Evolutionary conservation across 2,888 invertebrate species (phyloP).

Genomic region (Drosophila birchii): DNA sequence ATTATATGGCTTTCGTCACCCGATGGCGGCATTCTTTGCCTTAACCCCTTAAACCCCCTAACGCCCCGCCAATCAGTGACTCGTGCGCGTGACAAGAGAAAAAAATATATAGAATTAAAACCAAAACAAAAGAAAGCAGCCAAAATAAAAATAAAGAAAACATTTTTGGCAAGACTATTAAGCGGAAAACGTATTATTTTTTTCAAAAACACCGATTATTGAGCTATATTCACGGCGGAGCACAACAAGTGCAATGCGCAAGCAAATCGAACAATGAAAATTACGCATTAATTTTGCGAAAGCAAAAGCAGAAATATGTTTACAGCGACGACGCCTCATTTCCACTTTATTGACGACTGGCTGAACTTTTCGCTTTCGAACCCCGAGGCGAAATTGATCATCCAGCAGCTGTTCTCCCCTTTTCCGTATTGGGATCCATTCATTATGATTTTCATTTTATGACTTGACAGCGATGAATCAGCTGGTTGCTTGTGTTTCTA

Average conservation of each 20-base stretch:
- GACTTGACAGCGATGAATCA: slow-evolving; percentile 35
- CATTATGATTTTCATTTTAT: slow-evolving; percentile 24
- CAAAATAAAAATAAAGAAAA: slow-evolving; percentile 23
- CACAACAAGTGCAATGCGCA: slow-evolving; percentile 30
- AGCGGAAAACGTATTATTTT: slow-evolving; percentile 44
- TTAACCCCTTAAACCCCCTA: slow-evolving; percentile 30
- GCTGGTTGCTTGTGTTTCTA: background rate
- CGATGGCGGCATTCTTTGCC: slow-evolving; percentile 41
- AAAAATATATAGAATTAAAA: slow-evolving; percentile 16
- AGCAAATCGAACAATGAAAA: slow-evolving; percentile 41
- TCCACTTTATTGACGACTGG: slow-evolving; percentile 57
- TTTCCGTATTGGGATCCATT: slow-evolving; percentile 55
- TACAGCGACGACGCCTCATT: slow-evolving; percentile 28
- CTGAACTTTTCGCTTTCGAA: slow-evolving; percentile 73
- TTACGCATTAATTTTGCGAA: slow-evolving; percentile 59
- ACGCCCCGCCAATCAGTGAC: slow-evolving; percentile 27
- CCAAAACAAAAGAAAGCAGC: slow-evolving; percentile 26
- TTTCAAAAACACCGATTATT: slow-evolving; percentile 36
- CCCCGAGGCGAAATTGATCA: slow-evolving; percentile 35
- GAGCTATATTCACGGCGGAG: slow-evolving; percentile 21
- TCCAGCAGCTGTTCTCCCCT: slow-evolving; percentile 39
- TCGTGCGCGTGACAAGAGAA: slow-evolving; percentile 70
- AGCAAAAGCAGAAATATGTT: slow-evolving; percentile 40
- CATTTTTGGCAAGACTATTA: slow-evolving; percentile 68
- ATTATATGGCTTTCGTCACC: slow-evolving; percentile 30